Base-by-base conservation (phyloP, 2,113 vertebrate genomes). In the Platichthys flesus region DNA sequence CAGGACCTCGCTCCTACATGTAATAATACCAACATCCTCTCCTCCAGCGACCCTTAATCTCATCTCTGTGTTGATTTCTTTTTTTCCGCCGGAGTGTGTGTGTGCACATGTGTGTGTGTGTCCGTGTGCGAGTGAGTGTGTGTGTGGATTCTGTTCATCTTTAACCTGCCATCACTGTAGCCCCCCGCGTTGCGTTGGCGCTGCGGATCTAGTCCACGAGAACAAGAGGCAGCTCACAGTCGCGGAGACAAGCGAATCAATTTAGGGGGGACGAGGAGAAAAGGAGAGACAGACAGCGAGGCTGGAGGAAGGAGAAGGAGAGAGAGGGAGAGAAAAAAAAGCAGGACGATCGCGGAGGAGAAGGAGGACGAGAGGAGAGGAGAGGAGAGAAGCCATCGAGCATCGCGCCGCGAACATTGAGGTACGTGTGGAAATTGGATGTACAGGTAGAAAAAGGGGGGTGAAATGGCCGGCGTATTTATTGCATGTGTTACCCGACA, bases 151-250 rank as follows among this genome's bases (percentile, higher is more conserved):
- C 80, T 83, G 88, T 77, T 89, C 82, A 68, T 88, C 78, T 81
- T 71, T 71, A 85, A 88, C 73, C 84, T 87, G 90, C 89, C 79
- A 71, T 87, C 89, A 18, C 76, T 67, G 81, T 88, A 86, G 90
- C 88, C 86, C 88, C 84, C 85, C 86, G 90, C 87, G 91, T 87
- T 91, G 92, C 91, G 90, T 93, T 93, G 88, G 88, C 90, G 90
- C 92, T 93, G 92, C 92, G 92, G 93, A 92, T 90, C 79, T 89
- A 92, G 84, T 82, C 85, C 71, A 70, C 87, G 76, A 83, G 92
- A 92, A 84, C 88, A 86, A 88, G 91, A 91, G 88, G 63, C 89
- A 84, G 88, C 90, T 81, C 87, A 84, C 84, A 88, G 88, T 89
- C 84, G 88, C 74, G 89, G 88, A 91, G 87, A 88, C 87, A 89